phyloP scores from a whole-genome alignment of 2,113 vertebrate genomes.

The Procavia capensis region DNA sequence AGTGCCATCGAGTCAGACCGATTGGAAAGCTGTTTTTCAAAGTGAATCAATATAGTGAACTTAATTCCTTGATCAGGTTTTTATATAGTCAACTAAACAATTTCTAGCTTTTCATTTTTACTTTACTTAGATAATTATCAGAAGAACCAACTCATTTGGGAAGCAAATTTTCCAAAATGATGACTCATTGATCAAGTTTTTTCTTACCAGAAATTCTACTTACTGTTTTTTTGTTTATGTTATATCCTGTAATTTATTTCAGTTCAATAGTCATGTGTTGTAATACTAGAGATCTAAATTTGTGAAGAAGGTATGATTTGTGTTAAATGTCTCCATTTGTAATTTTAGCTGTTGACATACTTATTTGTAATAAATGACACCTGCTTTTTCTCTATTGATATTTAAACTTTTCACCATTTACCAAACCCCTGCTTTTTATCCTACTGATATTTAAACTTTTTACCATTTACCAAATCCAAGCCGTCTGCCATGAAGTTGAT shows the following conservation, averaged over 20 bases:
- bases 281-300: background rate
- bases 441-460: too few relatives aligned
- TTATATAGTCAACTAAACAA: background rate
- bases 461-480: background rate
- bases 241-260: background rate
- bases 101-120: background rate
- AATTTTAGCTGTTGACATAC: background rate
- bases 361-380: background rate
- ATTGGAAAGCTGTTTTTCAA: slow-evolving; percentile 32
- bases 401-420: background rate
- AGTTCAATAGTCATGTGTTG: background rate
- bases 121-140: background rate
- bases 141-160: background rate
- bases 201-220: too few relatives aligned
- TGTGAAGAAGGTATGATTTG: background rate
- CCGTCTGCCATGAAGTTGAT: too few relatives aligned
- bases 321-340: background rate
- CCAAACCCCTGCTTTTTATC: too few relatives aligned
- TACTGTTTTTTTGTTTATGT: background rate
- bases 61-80: background rate
- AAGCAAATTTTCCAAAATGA: background rate
- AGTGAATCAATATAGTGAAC: background rate
- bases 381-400: too few relatives aligned
- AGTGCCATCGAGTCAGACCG: too few relatives aligned
- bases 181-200: background rate